A percentile compares a stretch with the other conserved stretches of the same genome.
phyloP scores from a whole-genome alignment of 2,888 invertebrate genomes.

The Oscheius myriophilus region DNA sequence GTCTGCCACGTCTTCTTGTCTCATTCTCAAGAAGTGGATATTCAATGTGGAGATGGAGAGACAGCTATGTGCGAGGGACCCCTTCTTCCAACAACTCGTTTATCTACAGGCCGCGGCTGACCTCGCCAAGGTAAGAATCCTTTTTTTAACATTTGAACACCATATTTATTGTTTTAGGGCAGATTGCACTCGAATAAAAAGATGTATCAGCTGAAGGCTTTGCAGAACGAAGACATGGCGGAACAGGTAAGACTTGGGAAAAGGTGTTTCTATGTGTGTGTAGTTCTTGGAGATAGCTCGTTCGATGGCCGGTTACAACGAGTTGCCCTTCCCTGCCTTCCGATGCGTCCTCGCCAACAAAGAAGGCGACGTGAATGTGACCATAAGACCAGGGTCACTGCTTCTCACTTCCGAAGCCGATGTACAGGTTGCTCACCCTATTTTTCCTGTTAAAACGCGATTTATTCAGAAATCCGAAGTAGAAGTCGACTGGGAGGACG shows the following conservation, averaged over 20 bases:
- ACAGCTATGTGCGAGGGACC: constrained; percentile 78
- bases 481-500: constrained; percentile 19
- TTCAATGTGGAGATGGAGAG: constrained; percentile 68
- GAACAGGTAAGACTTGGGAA: constrained; percentile 76
- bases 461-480: constrained; percentile 23
- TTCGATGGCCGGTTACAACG: constrained; percentile 89
- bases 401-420: neutral
- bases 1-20: constrained; percentile 93
- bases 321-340: constrained; percentile 92
- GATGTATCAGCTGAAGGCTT: constrained; percentile 92
- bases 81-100: constrained; percentile 78
- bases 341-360: constrained; percentile 78
- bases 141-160: neutral
- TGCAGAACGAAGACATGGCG: constrained; percentile 88
- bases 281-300: constrained; percentile 85
- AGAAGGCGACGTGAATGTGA: constrained; percentile 22
- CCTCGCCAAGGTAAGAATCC: constrained; percentile 42
- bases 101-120: constrained; percentile 70
- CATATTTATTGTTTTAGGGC: constrained; percentile 81
- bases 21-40: constrained; percentile 78
- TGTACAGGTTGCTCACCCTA: constrained; percentile 11
- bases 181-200: constrained; percentile 88
- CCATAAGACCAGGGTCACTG: constrained; percentile 7
- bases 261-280: constrained; percentile 2
- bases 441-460: neutral